Percentiles rank a stretch among this genome's conserved stretches.
phyloP scores from a whole-genome alignment of 2,797 vertebrate genomes.

The Lophius americanus region DNA sequence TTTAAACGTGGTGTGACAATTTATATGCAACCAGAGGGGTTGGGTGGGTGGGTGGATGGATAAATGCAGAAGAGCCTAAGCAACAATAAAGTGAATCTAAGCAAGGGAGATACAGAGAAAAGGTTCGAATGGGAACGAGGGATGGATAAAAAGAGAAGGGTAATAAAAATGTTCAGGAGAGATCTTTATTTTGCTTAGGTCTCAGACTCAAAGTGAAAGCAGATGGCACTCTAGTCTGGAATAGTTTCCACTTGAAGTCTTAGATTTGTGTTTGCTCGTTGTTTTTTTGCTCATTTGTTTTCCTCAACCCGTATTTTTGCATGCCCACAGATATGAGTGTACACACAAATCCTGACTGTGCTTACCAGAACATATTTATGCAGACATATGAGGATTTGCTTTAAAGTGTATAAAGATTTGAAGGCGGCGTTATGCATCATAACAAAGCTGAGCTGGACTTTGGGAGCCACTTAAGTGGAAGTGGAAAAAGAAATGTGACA shows the following conservation, averaged over 20 bases:
- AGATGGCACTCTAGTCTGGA: conserved; percentile 80
- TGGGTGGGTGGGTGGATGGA: not conserved
- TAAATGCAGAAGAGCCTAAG: conserved; percentile 28
- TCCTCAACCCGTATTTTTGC: conserved; percentile 62
- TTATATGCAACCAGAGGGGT: conserved; percentile 54
- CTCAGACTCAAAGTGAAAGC: conserved; percentile 83
- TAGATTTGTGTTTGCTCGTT: conserved; percentile 68
- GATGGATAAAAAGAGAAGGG: conserved; percentile 62
- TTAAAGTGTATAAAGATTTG: conserved; percentile 22
- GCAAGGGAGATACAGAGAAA: conserved; percentile 37
- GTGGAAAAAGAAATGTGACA: conserved; percentile 44
- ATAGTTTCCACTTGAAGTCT: conserved; percentile 86
- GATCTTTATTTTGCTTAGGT: conserved; percentile 86
- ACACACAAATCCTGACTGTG: conserved; percentile 27
- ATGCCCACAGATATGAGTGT: conserved; percentile 35
- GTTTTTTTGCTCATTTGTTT: conserved; percentile 68
- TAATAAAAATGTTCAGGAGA: conserved; percentile 78
- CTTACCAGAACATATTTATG: conserved; percentile 10
- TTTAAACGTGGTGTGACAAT: conserved; percentile 43
- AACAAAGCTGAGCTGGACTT: conserved; percentile 12
- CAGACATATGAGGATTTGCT: conserved; percentile 14
- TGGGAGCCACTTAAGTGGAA: conserved; percentile 48
- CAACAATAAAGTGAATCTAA: conserved; percentile 51
- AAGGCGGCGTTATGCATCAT: conserved; percentile 17
- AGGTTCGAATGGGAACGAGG: conserved; percentile 38